Percentiles rank a stretch among this genome's conserved stretches.
These are phyloP conservation scores for Cenopis cana DNA, from an alignment of 2,888 invertebrate genomes.

Conservation along the genomic window DNA sequence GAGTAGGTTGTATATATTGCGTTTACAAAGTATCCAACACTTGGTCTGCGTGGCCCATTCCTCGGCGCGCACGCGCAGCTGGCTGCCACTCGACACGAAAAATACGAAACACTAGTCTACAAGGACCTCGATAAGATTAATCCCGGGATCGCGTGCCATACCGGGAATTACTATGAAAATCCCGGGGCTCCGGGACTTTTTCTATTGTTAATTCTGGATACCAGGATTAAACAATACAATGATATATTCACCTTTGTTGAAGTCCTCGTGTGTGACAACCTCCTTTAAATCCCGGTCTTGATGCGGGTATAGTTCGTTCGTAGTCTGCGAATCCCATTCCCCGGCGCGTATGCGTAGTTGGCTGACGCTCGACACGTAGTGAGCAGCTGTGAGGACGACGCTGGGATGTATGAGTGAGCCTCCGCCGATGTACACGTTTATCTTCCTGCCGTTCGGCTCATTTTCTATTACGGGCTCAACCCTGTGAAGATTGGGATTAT, in stretches of 20 bases:
- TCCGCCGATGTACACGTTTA: constrained; percentile 89
- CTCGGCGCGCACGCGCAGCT: constrained; percentile 84
- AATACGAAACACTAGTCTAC: too few relatives aligned
- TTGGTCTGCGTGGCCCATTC: constrained; percentile 91
- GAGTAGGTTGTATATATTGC: too few relatives aligned
- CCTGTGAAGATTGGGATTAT: constrained; percentile 47
- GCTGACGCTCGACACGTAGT: constrained; percentile 83
- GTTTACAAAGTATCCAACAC: too few relatives aligned
- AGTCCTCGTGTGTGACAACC: constrained; percentile 84
- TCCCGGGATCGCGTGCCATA: too few relatives aligned
- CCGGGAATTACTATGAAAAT: too few relatives aligned
- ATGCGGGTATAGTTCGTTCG: constrained; percentile 85
- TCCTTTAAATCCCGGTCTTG: constrained; percentile 85
- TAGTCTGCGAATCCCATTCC: constrained; percentile 90
- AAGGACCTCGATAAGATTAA: too few relatives aligned
- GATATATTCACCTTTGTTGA: constrained; percentile 73
- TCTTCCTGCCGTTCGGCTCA: constrained; percentile 66
- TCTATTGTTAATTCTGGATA: too few relatives aligned
- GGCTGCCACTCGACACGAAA: constrained; percentile 66
- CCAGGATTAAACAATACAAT: too few relatives aligned
- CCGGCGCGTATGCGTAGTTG: constrained; percentile 84
- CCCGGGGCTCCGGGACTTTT: too few relatives aligned
- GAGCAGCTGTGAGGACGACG: constrained; percentile 92
- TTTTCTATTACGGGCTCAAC: constrained; percentile 66
- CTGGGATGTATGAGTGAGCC: constrained; percentile 91